Conservation (phyloP, 2,797 vertebrate species). For the Squalus acanthias region DNA sequence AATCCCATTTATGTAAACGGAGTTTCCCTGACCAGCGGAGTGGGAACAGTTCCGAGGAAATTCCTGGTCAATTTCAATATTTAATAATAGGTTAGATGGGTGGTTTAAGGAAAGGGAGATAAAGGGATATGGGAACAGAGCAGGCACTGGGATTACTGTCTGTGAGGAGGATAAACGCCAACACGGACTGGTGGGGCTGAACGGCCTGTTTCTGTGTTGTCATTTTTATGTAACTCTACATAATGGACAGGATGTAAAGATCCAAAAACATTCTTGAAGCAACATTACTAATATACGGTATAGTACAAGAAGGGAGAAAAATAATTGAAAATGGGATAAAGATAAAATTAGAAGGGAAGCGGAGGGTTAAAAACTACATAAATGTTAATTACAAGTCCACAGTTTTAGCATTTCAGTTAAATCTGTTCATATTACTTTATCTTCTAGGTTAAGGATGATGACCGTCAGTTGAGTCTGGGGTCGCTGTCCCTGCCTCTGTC, state of each 20-base stretch:
- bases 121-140: not conserved
- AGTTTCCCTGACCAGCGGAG: not conserved
- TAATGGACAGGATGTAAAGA: not conserved
- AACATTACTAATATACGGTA: not conserved
- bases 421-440: not conserved
- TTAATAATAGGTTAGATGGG: not conserved
- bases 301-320: not conserved
- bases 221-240: not conserved
- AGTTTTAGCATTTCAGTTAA: not conserved
- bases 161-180: not conserved
- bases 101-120: not conserved
- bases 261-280: not conserved
- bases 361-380: not conserved
- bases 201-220: not conserved
- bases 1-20: not conserved
- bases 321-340: not conserved
- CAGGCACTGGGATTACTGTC: not conserved
- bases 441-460: slow-evolving; percentile 30
- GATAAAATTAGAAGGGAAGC: not conserved
- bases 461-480: slow-evolving; percentile 56
- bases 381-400: not conserved
- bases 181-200: not conserved
- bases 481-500: slow-evolving; percentile 67
- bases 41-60: not conserved
- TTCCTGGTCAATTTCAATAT: not conserved